Conservation (phyloP, 2,797 vertebrate genomes). For the Linurgus olivaceus region DNA sequence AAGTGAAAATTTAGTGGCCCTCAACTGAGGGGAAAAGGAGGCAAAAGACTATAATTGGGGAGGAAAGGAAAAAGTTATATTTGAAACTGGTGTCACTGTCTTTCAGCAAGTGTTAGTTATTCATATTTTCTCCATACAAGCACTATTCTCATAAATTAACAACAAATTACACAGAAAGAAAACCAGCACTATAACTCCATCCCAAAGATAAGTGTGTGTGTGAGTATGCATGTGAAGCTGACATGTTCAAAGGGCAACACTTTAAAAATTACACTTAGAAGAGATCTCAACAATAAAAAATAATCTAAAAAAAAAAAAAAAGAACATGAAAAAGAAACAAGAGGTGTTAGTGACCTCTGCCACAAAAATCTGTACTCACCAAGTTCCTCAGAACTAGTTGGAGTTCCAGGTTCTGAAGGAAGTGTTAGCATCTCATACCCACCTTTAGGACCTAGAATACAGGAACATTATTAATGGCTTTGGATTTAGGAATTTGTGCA, state of each 20-base stretch:
- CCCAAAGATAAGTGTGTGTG: background rate
- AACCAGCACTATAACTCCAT: background rate
- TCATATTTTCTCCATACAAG: background rate
- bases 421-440: conserved; percentile 64
- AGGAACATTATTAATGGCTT: background rate
- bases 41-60: rapidly evolving
- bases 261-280: background rate
- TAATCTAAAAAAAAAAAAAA: background rate
- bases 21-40: background rate
- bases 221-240: background rate
- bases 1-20: background rate
- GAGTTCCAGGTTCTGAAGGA: conserved; percentile 56
- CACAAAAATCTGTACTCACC: conserved; percentile 56
- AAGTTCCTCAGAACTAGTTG: conserved; percentile 43
- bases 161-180: background rate
- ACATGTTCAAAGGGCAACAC: background rate
- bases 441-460: conserved; percentile 59
- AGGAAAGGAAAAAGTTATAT: background rate
- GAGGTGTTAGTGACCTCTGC: background rate
- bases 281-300: background rate
- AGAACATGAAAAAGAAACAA: background rate
- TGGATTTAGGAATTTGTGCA: background rate
- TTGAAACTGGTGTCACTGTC: background rate
- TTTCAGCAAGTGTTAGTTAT: background rate
- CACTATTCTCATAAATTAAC: background rate